Evolutionary conservation across 1,140 invertebrate genomes (phyloP).

Genomic region (Druon quercuslanigerum): DNA sequence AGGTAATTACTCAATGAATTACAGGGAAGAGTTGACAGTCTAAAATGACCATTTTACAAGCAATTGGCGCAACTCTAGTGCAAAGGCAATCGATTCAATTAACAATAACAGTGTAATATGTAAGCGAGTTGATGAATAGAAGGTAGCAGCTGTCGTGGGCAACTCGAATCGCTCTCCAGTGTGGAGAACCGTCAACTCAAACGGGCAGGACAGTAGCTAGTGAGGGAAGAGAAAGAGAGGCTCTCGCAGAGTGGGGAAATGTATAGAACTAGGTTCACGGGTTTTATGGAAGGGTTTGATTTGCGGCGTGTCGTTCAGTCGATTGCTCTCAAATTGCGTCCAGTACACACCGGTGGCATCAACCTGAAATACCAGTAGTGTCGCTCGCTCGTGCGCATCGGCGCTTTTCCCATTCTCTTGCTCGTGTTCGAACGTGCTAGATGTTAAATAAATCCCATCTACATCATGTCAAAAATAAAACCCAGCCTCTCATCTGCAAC

Average conservation of each 20-base stretch:
- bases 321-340: slow-evolving; percentile 72
- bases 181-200: slow-evolving; percentile 57
- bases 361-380: slow-evolving; percentile 49
- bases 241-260: slow-evolving; percentile 3
- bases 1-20: too few relatives aligned
- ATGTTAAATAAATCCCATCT: slow-evolving; percentile 61
- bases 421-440: slow-evolving; percentile 36
- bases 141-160: slow-evolving; percentile 59
- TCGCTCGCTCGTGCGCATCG: slow-evolving; percentile 32
- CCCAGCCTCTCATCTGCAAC: slow-evolving; percentile 36
- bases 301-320: slow-evolving; percentile 73
- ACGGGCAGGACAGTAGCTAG: slow-evolving; percentile 46
- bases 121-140: slow-evolving; percentile 58
- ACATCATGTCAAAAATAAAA: slow-evolving; percentile 27
- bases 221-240: neutral
- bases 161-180: slow-evolving; percentile 45
- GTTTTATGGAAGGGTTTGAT: slow-evolving; percentile 65
- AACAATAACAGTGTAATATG: slow-evolving; percentile 63
- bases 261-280: slow-evolving; percentile 41
- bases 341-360: slow-evolving; percentile 58
- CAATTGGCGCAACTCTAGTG: neutral
- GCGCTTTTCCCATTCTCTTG: slow-evolving; percentile 32
- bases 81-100: slow-evolving; percentile 66
- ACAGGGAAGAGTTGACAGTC: too few relatives aligned
- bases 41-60: too few relatives aligned